These are phyloP conservation scores for Drosophila monieri DNA, from an alignment of 2,888 invertebrate genomes.

Conservation along the genomic window DNA sequence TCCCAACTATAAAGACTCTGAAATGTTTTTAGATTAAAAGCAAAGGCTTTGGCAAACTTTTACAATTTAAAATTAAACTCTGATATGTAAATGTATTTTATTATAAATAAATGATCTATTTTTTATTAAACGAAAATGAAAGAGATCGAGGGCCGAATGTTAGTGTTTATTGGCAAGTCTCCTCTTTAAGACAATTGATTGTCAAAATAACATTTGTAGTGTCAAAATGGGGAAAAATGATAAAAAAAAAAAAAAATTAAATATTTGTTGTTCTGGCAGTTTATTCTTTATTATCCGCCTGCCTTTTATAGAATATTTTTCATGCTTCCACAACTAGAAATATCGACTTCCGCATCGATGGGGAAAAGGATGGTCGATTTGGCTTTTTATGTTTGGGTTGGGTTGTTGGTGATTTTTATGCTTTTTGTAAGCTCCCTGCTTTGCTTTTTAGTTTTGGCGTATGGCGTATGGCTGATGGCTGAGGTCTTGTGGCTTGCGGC, in stretches of 20 bases:
- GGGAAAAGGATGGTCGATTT: not conserved
- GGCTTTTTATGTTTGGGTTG: not conserved
- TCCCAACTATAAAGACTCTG: not conserved
- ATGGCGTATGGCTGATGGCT: not conserved
- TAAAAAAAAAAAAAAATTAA: not conserved
- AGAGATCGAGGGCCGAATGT: not conserved
- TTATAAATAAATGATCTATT: conserved; percentile 1
- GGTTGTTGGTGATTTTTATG: not conserved
- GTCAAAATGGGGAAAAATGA: not conserved
- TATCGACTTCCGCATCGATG: not conserved
- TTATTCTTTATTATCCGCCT: not conserved
- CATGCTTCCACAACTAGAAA: not conserved
- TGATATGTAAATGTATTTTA: conserved; percentile 4
- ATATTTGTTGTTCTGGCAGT: not conserved
- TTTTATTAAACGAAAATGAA: not conserved
- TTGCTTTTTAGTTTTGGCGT: not conserved
- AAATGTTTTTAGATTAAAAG: not conserved
- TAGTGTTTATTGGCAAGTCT: not conserved
- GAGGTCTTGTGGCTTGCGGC: not conserved
- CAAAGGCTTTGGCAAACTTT: accelerated
- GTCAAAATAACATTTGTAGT: not conserved
- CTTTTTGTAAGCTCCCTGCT: not conserved
- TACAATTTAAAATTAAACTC: not conserved
- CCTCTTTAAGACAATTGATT: not conserved
- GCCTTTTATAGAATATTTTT: not conserved